Evolutionary conservation across 2,113 vertebrate genomes (phyloP), one percentile per base, ranked within the genome.

Genomic region (Dasyprocta punctata): DNA sequence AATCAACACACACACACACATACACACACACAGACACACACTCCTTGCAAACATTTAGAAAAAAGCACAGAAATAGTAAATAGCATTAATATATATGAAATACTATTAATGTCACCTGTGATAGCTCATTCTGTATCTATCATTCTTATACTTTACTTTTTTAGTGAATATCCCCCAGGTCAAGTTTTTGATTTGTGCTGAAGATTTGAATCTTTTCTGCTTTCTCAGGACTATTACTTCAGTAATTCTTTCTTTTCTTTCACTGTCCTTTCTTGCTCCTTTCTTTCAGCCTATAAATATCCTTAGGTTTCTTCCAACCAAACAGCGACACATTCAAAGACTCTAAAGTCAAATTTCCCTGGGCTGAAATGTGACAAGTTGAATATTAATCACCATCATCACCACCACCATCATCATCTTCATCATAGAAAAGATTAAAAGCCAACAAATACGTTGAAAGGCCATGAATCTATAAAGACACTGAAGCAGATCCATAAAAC

Each of bases 401-500:
- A n/a, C n/a, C n/a, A n/a, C n/a, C n/a, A 11, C 20, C 20, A 77
- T 47, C n/a, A 86, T 67, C 65, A 86, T n/a, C 77, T 77, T 87
- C 81, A 78, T 28, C 78, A 47, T 58, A n/a, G 13, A 3, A 77
- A 63, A 90, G 2, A 41, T 71, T 94, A 86, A 88, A 92, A 73
- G 6, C 47, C 17, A 83, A 38, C 38, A 85, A 60, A 13, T 33
- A 95, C 12, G 47, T 88, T 44, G 49, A 89, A 85, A 84, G 44
- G 84, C 28, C 8, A 61, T 65, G 24, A 84, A 28, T 84, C 80
- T 28, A 52, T 84, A 92, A 82, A 77, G 81, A 82, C 61, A 80
- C 28, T 52, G 47, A 87, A 87, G 19, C 58, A 94, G 82, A 94
- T 58, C 60, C 36, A 92, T 8, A 96, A 94, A 73, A 75, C 9